phyloP scores from a whole-genome alignment of 2,888 invertebrate genomes.

The Cosmopolites sordidus region DNA sequence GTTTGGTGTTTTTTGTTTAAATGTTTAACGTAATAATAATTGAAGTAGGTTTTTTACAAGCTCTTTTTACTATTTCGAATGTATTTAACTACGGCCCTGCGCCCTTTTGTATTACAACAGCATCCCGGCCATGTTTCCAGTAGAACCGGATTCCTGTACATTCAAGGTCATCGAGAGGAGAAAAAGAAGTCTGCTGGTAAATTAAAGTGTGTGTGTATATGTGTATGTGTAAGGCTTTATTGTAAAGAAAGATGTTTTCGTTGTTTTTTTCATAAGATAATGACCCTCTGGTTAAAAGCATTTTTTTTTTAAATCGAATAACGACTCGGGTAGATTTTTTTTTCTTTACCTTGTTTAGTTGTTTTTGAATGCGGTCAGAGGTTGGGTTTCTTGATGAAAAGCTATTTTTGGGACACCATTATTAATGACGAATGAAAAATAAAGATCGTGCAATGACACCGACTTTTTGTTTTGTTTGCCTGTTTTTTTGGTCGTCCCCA shows the following conservation, averaged over 20 bases:
- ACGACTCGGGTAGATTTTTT: conserved; percentile 8
- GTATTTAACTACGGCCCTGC: conserved; percentile 14
- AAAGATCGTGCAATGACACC: conserved; percentile 1
- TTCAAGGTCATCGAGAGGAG: conserved; percentile 41
- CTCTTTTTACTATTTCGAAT: no score
- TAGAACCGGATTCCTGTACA: conserved; percentile 46
- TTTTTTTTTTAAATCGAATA: conserved; percentile 14
- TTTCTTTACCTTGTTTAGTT: conserved; percentile 7
- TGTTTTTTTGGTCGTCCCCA: no score
- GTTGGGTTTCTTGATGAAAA: conserved; percentile 20
- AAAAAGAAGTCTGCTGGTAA: conserved; percentile 26
- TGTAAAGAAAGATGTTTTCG: conserved; percentile 17
- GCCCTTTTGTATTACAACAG: conserved; percentile 31
- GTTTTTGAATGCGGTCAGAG: conserved; percentile 10
- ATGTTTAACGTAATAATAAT: no score
- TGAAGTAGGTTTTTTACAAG: no score
- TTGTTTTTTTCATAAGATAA: conserved; percentile 16
- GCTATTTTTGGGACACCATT: conserved; percentile 5
- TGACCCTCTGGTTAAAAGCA: conserved; percentile 13
- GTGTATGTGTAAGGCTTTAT: conserved; percentile 16
- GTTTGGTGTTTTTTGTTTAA: no score
- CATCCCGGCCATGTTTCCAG: conserved; percentile 40
- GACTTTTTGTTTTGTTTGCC: no score
- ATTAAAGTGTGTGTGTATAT: conserved; percentile 24
- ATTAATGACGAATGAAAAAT: conserved; percentile 1